These are phyloP conservation scores for Trididemnum nubilum DNA, from an alignment of 23 tunicate genomes.

Conservation along the genomic window DNA sequence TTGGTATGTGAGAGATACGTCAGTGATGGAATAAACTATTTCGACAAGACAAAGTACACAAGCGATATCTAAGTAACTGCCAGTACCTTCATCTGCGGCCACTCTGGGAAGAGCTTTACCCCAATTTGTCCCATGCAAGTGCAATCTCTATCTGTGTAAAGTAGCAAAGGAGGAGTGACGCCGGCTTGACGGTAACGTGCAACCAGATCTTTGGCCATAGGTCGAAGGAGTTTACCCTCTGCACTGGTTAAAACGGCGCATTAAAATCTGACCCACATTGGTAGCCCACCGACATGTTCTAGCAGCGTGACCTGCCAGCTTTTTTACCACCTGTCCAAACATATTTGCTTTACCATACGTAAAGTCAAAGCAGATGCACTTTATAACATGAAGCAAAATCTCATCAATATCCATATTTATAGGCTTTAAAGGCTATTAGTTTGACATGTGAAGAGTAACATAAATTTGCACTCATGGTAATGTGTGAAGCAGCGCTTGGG, in stretches of 20 bases:
- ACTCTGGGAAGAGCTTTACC: neutral
- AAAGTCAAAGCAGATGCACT: no score
- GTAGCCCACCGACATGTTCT: constrained; percentile 49
- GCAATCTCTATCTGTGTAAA: constrained; percentile 37
- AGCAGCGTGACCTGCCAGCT: neutral
- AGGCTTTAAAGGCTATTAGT: no score
- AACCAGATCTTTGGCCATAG: constrained; percentile 37
- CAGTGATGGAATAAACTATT: no score
- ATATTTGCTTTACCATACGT: no score
- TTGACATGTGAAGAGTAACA: no score
- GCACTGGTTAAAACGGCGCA: constrained; percentile 25
- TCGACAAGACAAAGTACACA: no score
- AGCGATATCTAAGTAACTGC: no score
- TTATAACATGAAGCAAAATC: no score
- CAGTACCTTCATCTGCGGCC: neutral
- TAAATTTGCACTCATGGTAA: no score
- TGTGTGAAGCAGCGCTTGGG: no score
- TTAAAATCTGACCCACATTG: constrained; percentile 39
- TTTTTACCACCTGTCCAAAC: neutral
- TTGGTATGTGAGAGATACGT: no score
- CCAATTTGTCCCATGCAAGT: neutral
- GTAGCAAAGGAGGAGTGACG: constrained; percentile 24
- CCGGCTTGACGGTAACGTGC: constrained; percentile 15
- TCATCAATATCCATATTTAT: no score
- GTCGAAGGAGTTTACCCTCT: constrained; percentile 4